Percentiles rank a stretch among this genome's conserved stretches.
These are phyloP conservation scores for Hypercompe scribonia DNA, from an alignment of 2,888 invertebrate genomes.

Conservation along the genomic window DNA sequence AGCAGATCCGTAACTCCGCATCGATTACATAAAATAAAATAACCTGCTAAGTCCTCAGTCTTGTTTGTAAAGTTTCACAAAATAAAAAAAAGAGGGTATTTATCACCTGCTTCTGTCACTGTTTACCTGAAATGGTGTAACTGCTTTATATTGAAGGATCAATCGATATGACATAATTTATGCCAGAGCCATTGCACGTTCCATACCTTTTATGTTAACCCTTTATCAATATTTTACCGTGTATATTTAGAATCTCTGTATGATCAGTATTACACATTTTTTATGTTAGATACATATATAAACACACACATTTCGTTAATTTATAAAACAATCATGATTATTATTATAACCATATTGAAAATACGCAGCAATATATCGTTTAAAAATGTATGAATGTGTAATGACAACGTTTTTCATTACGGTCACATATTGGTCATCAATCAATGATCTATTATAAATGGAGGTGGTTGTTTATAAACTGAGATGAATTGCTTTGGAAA, in stretches of 20 bases:
- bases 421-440: conserved; percentile 29
- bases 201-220: no score
- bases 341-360: background rate
- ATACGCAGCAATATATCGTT: background rate
- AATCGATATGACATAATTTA: no score
- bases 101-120: conserved; percentile 18
- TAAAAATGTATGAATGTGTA: background rate
- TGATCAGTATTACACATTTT: no score
- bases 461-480: conserved; percentile 34
- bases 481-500: conserved; percentile 35
- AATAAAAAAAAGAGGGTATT: conserved; percentile 11
- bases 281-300: no score
- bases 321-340: no score
- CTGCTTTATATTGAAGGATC: no score
- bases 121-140: background rate
- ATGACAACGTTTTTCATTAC: conserved; percentile 7
- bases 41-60: background rate
- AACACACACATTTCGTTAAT: no score
- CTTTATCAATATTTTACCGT: no score
- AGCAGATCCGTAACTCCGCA: background rate
- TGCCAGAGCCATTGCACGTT: no score
- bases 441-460: conserved; percentile 25
- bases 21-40: background rate
- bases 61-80: background rate
- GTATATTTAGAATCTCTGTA: no score